These are phyloP conservation scores for Pterois miles DNA, from an alignment of 2,797 vertebrate genomes.

Conservation along the genomic window DNA sequence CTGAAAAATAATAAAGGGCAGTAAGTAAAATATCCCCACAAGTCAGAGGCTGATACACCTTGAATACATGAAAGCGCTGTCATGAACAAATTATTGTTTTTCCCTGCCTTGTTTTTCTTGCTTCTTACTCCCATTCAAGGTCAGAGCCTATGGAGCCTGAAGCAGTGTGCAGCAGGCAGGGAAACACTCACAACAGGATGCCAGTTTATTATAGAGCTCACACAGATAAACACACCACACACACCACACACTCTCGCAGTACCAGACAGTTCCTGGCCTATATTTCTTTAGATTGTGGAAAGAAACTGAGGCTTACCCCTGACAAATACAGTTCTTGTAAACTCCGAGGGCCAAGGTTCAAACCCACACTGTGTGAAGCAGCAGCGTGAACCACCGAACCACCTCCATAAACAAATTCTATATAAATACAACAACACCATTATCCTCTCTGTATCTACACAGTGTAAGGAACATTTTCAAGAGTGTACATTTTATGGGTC, in stretches of 20 bases:
- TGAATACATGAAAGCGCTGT: not conserved
- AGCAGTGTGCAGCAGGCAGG: slow-evolving; percentile 24
- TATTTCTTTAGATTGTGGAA: slow-evolving; percentile 19
- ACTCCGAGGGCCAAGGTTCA: slow-evolving; percentile 27
- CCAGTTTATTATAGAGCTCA: slow-evolving; percentile 38
- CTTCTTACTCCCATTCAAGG: slow-evolving; percentile 24
- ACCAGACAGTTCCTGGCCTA: slow-evolving; percentile 10
- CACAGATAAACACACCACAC: slow-evolving; percentile 30
- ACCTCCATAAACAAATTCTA: slow-evolving; percentile 23
- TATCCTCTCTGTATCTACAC: not conserved
- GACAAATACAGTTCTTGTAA: slow-evolving; percentile 32
- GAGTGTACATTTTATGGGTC: not conserved
- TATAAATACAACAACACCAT: slow-evolving; percentile 9
- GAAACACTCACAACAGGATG: slow-evolving; percentile 32
- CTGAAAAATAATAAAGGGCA: slow-evolving; percentile 75
- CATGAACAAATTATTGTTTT: slow-evolving; percentile 25
- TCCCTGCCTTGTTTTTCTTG: not conserved
- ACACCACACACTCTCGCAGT: not conserved
- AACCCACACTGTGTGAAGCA: slow-evolving; percentile 2
- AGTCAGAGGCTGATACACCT: not conserved
- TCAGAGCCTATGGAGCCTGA: slow-evolving; percentile 20
- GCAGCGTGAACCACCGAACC: slow-evolving; percentile 6
- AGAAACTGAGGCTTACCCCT: slow-evolving; percentile 10
- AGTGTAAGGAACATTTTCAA: not conserved
- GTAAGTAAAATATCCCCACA: slow-evolving; percentile 13